Base-by-base conservation (phyloP, 1,140 invertebrate genomes). In the Magallana angulata region DNA sequence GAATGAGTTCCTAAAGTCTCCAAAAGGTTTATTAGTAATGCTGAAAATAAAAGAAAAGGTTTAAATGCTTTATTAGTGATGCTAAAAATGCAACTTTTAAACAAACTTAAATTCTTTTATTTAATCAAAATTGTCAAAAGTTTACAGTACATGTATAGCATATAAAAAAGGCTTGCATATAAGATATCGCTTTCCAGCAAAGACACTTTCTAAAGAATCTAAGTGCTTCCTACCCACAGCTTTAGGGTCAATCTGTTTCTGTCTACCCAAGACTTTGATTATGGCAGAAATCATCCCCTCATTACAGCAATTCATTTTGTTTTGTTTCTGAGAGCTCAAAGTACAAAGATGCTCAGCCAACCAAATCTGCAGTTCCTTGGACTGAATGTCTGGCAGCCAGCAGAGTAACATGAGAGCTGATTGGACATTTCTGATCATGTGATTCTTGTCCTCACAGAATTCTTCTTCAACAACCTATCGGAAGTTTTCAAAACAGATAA, bases 1-100 rank as follows among this genome's bases (percentile, higher is more conserved):
- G 96, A 96, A 68, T 96, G 93, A 80, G 95, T 95, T 68, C 96
- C 96, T 18, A 96, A 92, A 88, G 94, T 94, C 93, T 96, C 96
- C 58, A 96, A 93, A 12, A 96, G 90, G 88, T 95, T 95, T 71
- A 96, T 95, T 56, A 96, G 91, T 90, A 96, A 95, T 85, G 95
- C 94, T 88, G 95, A 91, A 86, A 90, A 30, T 89, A 57, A 57
- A 57, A 16, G 14, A n/a, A 24, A 8, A 82, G 56, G 48, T 64
- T 14, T 57, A 57, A 57, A 9, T 0, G 16, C 36, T 82, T 18
- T 14, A 14, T 82, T 57, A 24, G 14, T n/a, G 24, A 4, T n/a
- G 12, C 71, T n/a, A 6, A 16, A 12, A 62, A 62, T 16, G n/a
- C 11, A 6, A n/a, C 18, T 24, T 24, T 24, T 16, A n/a, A 9